Conservation (phyloP, 2,113 vertebrate genomes). For the Nibea albiflora region DNA sequence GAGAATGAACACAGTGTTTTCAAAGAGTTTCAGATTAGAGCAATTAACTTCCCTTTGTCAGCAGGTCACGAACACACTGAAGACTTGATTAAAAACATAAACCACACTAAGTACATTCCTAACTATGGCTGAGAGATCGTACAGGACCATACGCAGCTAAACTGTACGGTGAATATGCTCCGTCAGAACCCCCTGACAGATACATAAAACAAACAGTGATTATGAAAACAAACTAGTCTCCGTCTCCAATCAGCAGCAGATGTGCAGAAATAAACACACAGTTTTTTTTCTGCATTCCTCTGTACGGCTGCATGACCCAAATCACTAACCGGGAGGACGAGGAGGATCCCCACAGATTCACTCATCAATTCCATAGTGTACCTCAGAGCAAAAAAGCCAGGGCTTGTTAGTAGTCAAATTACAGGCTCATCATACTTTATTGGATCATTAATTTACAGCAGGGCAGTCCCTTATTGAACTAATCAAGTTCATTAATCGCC, state of each 20-base stretch:
- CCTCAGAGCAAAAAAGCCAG: constrained; percentile 45
- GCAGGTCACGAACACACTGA: not conserved
- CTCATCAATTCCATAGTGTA: constrained; percentile 46
- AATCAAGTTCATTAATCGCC: constrained; percentile 20
- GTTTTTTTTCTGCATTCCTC: constrained; percentile 58
- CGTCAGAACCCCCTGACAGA: constrained; percentile 36
- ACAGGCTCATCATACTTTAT: constrained; percentile 63
- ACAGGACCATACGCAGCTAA: constrained; percentile 13
- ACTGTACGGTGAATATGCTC: constrained; percentile 15
- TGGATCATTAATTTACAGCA: constrained; percentile 66
- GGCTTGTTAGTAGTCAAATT: constrained; percentile 55
- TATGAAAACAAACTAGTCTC: constrained; percentile 62
- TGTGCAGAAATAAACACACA: constrained; percentile 60
- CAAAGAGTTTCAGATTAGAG: constrained; percentile 17
- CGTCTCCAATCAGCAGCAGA: constrained; percentile 67
- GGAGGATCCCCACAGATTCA: constrained; percentile 55
- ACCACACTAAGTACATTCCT: not conserved
- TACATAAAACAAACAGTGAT: constrained; percentile 62
- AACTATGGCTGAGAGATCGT: constrained; percentile 1
- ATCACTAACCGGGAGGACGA: constrained; percentile 38
- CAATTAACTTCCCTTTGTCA: not conserved
- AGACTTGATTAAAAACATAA: constrained; percentile 18
- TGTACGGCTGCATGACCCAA: constrained; percentile 38
- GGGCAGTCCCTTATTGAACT: constrained; percentile 26
- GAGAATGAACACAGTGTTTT: not conserved